Evolutionary conservation across 2,888 invertebrate species (phyloP).

Genomic region (Toxonevra muliebris): DNA sequence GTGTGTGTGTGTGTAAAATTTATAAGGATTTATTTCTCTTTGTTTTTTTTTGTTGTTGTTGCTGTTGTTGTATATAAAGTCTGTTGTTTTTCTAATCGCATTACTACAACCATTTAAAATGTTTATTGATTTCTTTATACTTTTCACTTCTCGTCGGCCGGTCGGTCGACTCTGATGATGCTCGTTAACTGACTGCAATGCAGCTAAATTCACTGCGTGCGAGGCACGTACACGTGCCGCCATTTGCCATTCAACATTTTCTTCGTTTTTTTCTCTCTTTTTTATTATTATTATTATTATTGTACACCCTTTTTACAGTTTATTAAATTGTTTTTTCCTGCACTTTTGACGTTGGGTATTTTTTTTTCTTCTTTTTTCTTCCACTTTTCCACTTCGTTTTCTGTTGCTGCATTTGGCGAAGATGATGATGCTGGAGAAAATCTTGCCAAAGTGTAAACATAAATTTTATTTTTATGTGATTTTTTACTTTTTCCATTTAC

Average conservation of each 20-base stretch:
- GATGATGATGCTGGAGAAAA: slow-evolving; percentile 31
- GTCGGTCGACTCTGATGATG: too few relatives aligned
- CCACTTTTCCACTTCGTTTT: slow-evolving; percentile 22
- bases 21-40: background rate
- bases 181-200: too few relatives aligned
- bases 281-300: slow-evolving; percentile 26
- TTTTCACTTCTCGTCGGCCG: too few relatives aligned
- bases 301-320: slow-evolving; percentile 18
- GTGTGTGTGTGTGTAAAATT: background rate
- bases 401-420: background rate
- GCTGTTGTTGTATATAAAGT: background rate
- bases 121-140: slow-evolving; percentile 54
- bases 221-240: too few relatives aligned
- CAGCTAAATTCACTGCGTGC: too few relatives aligned
- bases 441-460: slow-evolving; percentile 53
- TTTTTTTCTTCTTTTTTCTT: slow-evolving; percentile 34
- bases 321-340: slow-evolving; percentile 22
- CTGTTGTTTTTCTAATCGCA: slow-evolving; percentile 49
- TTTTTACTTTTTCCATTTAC: slow-evolving; percentile 1
- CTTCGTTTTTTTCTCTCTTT: slow-evolving; percentile 29
- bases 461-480: slow-evolving; percentile 42
- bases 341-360: background rate
- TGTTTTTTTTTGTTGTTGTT: background rate
- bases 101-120: slow-evolving; percentile 54
- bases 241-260: slow-evolving; percentile 8